Percentiles rank a stretch among this genome's conserved stretches.
Evolutionary conservation across 1,140 invertebrate species (phyloP).

Genomic region (Drosophila sproati): DNA sequence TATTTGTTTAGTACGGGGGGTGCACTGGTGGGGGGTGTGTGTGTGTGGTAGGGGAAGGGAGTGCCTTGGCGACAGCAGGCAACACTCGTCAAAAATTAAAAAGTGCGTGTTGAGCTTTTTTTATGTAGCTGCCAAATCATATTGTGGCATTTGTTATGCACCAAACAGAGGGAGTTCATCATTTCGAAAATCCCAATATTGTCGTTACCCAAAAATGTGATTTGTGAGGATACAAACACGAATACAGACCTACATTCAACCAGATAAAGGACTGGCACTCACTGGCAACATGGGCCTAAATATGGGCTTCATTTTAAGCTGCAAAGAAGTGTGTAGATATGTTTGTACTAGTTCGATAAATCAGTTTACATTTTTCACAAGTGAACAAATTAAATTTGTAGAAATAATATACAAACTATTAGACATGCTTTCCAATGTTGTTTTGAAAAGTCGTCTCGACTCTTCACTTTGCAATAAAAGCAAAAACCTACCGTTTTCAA

Average conservation of each 20-base stretch:
- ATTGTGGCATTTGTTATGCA: conserved; percentile 75
- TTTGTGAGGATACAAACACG: background rate
- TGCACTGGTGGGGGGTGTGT: background rate
- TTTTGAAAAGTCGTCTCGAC: too few species aligned
- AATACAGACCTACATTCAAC: background rate
- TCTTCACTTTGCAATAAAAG: too few species aligned
- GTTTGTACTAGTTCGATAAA: too few species aligned
- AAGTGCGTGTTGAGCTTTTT: conserved; percentile 64
- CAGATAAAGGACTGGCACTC: background rate
- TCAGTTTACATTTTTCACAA: too few species aligned
- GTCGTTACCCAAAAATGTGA: conserved; percentile 10
- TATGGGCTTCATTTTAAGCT: too few species aligned
- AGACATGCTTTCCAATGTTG: too few species aligned
- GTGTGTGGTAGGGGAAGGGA: too few species aligned
- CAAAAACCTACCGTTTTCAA: too few species aligned
- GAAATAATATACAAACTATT: too few species aligned
- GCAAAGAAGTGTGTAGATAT: too few species aligned
- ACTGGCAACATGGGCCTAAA: background rate
- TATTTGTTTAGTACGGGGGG: conserved; percentile 29
- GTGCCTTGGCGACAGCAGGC: background rate
- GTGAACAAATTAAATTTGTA: too few species aligned
- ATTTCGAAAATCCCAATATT: conserved; percentile 52
- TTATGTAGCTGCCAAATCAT: conserved; percentile 75
- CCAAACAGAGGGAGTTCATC: conserved; percentile 11
- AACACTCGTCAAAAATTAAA: conserved; percentile 41